phyloP scores from a whole-genome alignment of 2,888 invertebrate species.

The Macropis europaea region DNA sequence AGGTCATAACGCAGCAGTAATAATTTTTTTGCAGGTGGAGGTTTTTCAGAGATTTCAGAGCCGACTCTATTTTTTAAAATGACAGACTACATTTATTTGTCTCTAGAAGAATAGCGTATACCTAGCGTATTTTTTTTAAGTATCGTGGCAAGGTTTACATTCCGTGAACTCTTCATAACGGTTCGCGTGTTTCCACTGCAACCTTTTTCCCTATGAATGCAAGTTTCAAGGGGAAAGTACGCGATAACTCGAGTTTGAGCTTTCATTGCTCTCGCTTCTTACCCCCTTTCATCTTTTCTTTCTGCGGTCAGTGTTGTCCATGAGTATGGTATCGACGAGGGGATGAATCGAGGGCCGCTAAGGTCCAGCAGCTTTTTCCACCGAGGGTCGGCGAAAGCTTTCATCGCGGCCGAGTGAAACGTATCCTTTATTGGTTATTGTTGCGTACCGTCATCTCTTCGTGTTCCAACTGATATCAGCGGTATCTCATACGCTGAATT shows the following conservation, averaged over 20 bases:
- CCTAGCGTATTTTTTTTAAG: no score
- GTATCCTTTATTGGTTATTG: conserved; percentile 32
- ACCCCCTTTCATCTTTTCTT: conserved; percentile 7
- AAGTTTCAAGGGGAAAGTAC: background rate
- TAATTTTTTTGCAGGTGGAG: no score
- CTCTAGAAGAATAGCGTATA: no score
- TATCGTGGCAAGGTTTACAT: conserved; percentile 52
- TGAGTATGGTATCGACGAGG: background rate
- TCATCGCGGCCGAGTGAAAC: conserved; percentile 4
- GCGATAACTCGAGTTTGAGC: conserved; percentile 14
- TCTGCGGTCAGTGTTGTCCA: conserved; percentile 5
- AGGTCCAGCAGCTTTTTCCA: conserved; percentile 5
- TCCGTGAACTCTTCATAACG: background rate
- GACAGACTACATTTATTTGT: no score
- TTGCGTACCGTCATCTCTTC: background rate
- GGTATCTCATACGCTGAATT: no score
- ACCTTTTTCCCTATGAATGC: conserved; percentile 4
- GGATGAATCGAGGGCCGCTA: conserved; percentile 2
- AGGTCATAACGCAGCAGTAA: no score
- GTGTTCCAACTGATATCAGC: background rate
- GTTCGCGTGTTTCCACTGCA: background rate
- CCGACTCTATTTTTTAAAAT: no score
- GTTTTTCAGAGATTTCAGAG: no score
- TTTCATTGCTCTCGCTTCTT: background rate
- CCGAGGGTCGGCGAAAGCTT: background rate